Conservation (phyloP, 2,888 invertebrate species). For the Tinea pellionella region DNA sequence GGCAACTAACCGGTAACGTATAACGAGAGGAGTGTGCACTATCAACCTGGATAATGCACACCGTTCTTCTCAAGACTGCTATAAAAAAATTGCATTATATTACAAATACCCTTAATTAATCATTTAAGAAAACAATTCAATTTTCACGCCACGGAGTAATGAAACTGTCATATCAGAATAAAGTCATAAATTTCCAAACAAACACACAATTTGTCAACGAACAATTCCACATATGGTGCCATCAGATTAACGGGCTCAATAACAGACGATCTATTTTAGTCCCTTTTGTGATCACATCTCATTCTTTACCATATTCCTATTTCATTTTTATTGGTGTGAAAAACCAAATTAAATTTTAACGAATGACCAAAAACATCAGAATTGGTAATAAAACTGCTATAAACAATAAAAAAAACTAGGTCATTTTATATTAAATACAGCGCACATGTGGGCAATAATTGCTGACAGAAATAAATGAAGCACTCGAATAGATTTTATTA, state of each 20-base stretch:
- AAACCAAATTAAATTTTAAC: no score
- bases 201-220: slow-evolving; percentile 34
- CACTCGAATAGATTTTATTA: no score
- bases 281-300: background rate
- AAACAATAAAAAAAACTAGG: background rate
- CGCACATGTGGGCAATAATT: background rate
- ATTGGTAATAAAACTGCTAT: background rate
- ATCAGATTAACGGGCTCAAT: slow-evolving; percentile 28
- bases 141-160: slow-evolving; percentile 22
- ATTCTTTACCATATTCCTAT: background rate
- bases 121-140: background rate
- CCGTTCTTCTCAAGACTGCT: no score
- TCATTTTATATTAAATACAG: background rate
- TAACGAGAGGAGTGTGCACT: no score
- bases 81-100: no score
- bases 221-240: slow-evolving; percentile 31
- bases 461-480: no score
- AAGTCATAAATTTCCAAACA: slow-evolving; percentile 27
- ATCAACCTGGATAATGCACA: no score
- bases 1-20: no score
- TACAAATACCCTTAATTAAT: background rate
- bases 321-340: no score
- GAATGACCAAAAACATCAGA: background rate
- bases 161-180: slow-evolving; percentile 35
- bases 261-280: slow-evolving; percentile 20